These are phyloP conservation scores for Drosophila buzzatii DNA, from an alignment of 2,888 invertebrate species.

Conservation along the genomic window DNA sequence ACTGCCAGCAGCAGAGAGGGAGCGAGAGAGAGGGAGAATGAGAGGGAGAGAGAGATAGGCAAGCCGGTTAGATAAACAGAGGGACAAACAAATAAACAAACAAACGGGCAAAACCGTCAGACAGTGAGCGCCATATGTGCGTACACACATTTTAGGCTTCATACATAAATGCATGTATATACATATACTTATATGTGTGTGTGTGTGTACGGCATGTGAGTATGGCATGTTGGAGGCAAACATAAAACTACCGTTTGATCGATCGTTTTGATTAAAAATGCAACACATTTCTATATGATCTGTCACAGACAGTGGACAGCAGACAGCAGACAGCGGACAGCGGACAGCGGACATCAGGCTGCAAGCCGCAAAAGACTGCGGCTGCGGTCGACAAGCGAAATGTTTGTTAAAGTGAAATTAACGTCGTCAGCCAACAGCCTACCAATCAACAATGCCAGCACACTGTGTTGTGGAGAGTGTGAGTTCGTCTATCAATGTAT, in stretches of 20 bases:
- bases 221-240: slow-evolving; percentile 34
- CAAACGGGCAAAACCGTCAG: slow-evolving; percentile 40
- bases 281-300: slow-evolving; percentile 84
- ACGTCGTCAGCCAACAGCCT: slow-evolving; percentile 75
- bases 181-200: neutral
- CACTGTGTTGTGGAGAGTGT: slow-evolving; percentile 43
- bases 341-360: slow-evolving; percentile 29
- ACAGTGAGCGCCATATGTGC: slow-evolving; percentile 68
- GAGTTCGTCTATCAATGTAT: slow-evolving; percentile 18
- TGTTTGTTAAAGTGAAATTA: slow-evolving; percentile 83
- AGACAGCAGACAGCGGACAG: slow-evolving; percentile 20
- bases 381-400: slow-evolving; percentile 73
- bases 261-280: slow-evolving; percentile 84
- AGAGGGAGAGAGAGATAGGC: slow-evolving; percentile 13
- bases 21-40: neutral
- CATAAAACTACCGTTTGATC: slow-evolving; percentile 84
- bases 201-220: neutral
- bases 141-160: slow-evolving; percentile 44
- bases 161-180: slow-evolving; percentile 40
- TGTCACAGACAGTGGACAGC: slow-evolving; percentile 76
- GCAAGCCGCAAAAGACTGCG: slow-evolving; percentile 10
- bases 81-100: slow-evolving; percentile 31
- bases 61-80: slow-evolving; percentile 41
- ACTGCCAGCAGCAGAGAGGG: slow-evolving; percentile 4
- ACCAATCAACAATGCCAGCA: slow-evolving; percentile 75